phyloP scores from a whole-genome alignment of 1,140 invertebrate species.

The Dendrolimus kikuchii region DNA sequence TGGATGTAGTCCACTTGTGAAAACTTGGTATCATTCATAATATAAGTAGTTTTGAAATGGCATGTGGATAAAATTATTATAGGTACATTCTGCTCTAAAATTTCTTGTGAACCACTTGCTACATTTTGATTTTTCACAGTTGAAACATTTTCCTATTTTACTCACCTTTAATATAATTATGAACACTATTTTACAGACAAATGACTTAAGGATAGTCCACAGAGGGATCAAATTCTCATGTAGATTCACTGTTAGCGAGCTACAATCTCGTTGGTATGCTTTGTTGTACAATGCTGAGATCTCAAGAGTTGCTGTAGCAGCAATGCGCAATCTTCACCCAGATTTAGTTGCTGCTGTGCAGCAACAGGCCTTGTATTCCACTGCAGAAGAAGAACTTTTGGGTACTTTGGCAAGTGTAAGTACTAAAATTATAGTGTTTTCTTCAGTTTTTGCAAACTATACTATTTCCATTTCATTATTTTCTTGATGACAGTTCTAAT shows the following conservation, averaged over 20 bases:
- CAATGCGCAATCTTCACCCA: constrained; percentile 94
- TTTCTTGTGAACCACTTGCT: too few species aligned
- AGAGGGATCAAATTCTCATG: constrained; percentile 96
- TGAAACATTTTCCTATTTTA: too few species aligned
- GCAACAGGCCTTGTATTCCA: constrained; percentile 91
- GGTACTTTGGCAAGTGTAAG: constrained; percentile 88
- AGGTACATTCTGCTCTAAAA: too few species aligned
- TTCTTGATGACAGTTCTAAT: too few species aligned
- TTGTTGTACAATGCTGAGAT: constrained; percentile 93
- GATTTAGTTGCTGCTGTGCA: constrained; percentile 91
- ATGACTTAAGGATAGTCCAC: constrained; percentile 90
- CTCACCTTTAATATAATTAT: too few species aligned
- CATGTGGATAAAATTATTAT: too few species aligned
- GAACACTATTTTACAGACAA: constrained; percentile 76
- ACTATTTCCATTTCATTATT: too few species aligned
- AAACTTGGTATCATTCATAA: too few species aligned
- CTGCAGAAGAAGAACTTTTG: constrained; percentile 90
- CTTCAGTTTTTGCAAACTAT: background rate
- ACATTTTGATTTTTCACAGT: too few species aligned
- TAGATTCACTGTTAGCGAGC: constrained; percentile 93
- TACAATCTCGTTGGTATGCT: constrained; percentile 97
- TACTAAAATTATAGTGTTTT: constrained; percentile 23
- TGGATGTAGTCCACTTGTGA: too few species aligned
- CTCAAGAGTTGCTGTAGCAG: constrained; percentile 89
- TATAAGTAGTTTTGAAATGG: too few species aligned